Evolutionary conservation across 1,140 invertebrate species (phyloP), one percentile per base, ranked within the genome.

Genomic region (Geopemphigus sp.): DNA sequence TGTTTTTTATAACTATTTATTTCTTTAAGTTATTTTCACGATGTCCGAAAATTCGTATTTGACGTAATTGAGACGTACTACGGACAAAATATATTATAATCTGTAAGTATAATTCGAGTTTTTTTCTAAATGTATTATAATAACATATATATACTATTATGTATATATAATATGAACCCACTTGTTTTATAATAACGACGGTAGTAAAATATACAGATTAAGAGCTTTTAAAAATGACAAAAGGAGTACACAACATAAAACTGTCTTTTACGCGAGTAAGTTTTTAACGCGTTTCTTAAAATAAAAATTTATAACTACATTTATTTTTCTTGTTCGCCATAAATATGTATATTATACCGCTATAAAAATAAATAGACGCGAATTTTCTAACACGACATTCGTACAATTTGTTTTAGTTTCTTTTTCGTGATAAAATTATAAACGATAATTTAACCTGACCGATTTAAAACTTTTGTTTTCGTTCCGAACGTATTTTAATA

Each of bases 141-240:
- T 61, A 61, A 15, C 24, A 59, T 56, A n/a, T 19, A 59, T 63
- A 39, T n/a, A 29, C 17, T 66, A 22, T 61, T 17, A 26, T 61
- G 8, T 32, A 29, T 61, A 39, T 29, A 29, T 19, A 29, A 61
- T 29, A 63, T 32, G 5, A 17, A 26, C 26, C 17, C 2, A 17
- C 17, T 63, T 63, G 29, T 63, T 19, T 39, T 59, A 29, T 32
- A 32, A 32, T 32, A 63, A 32, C 26, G 32, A 63, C 61, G 32
- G 61, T 11, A 8, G 6, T 6, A 63, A 63, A 63, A 63, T 32
- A 8, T 50, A 63, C 17, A 68, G 47, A 68, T 50, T 19, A 50
- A 50, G 5, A 68, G 66, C 66, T 68, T 68, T 68, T 68, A 50
- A 68, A 47, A 68, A 50, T 50, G 22, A 50, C 22, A 68, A 68